These are phyloP conservation scores for Euura saliciscinereae DNA, from an alignment of 1,140 invertebrate genomes.

Conservation along the genomic window DNA sequence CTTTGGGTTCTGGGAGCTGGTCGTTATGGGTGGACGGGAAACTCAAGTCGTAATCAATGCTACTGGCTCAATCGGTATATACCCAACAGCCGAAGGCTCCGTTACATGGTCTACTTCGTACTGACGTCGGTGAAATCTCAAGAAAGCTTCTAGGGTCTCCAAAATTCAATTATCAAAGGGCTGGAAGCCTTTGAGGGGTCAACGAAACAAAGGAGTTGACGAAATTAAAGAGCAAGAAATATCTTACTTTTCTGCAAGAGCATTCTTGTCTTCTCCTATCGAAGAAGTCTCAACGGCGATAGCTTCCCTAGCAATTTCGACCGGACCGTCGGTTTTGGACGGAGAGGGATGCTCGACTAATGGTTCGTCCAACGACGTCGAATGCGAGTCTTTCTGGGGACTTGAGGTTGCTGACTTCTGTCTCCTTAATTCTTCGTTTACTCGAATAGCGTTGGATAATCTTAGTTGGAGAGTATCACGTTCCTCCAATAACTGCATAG, in stretches of 20 bases:
- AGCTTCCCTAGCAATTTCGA: constrained; percentile 54
- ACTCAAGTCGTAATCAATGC: too few relatives aligned
- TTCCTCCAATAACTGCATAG: constrained; percentile 72
- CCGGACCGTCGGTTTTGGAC: constrained; percentile 43
- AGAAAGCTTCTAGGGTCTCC: too few relatives aligned
- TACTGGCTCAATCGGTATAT: too few relatives aligned
- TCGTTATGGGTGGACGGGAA: not conserved
- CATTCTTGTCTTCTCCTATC: constrained; percentile 43
- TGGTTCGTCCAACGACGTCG: constrained; percentile 20
- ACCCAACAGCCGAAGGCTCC: too few relatives aligned
- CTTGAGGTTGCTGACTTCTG: constrained; percentile 19
- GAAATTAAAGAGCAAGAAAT: too few relatives aligned
- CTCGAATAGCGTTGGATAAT: constrained; percentile 77
- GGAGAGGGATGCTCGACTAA: constrained; percentile 42
- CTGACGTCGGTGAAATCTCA: too few relatives aligned
- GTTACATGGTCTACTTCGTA: not conserved
- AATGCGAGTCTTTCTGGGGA: constrained; percentile 25
- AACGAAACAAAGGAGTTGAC: not conserved
- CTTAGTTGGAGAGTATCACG: constrained; percentile 82
- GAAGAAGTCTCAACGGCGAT: constrained; percentile 35
- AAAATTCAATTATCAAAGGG: not conserved
- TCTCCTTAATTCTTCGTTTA: constrained; percentile 65
- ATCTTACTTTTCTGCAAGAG: constrained; percentile 52
- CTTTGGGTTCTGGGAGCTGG: constrained; percentile 4
- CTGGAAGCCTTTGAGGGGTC: not conserved